Evolutionary conservation across 2,113 vertebrate species (phyloP).

Genomic region (Rostratula benghalensis): DNA sequence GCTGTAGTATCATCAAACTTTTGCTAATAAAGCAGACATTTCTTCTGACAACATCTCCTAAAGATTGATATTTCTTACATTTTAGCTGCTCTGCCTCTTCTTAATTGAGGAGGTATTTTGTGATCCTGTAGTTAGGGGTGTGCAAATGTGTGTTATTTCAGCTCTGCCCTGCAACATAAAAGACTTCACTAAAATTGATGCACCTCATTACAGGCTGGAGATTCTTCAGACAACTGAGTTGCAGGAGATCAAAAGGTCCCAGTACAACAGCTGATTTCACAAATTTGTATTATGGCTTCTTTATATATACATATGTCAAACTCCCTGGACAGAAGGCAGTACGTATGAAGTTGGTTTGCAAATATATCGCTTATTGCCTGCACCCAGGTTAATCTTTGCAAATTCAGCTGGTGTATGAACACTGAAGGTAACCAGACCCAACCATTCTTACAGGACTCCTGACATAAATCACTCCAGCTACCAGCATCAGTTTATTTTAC

Average conservation of each 20-base stretch:
- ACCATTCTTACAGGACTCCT: neutral
- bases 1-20: slow-evolving; percentile 22
- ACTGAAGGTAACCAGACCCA: neutral
- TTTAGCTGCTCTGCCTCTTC: neutral
- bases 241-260: neutral
- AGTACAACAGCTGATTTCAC: neutral
- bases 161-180: neutral
- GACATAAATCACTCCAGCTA: neutral
- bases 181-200: neutral
- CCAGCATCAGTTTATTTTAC: neutral
- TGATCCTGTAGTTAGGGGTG: neutral
- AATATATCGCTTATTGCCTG: neutral
- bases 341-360: neutral
- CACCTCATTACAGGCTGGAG: neutral
- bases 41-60: slow-evolving; percentile 11
- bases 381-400: neutral
- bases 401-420: neutral
- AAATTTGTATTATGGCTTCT: neutral
- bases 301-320: neutral
- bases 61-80: neutral
- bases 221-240: neutral
- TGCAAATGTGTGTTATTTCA: neutral
- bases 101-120: slow-evolving; percentile 6
- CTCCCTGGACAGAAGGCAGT: neutral
- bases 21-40: slow-evolving; percentile 37